A percentile compares a stretch with the other conserved stretches of the same genome.
phyloP scores from a whole-genome alignment of 1,140 invertebrate genomes.

The Lasioglossum albipes region DNA sequence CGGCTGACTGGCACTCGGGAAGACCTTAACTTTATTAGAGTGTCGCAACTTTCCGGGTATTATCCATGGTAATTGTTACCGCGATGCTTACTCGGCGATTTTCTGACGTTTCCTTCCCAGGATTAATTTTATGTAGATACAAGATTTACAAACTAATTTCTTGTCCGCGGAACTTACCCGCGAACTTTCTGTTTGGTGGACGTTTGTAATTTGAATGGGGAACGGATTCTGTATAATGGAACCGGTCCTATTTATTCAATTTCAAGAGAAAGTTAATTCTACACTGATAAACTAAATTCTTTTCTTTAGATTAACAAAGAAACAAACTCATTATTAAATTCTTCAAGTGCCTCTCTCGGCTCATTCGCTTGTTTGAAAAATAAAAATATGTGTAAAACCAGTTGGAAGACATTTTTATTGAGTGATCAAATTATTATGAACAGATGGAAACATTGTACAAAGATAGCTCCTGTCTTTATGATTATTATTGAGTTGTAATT shows the following conservation, averaged over 20 bases:
- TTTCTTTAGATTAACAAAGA: too few relatives aligned
- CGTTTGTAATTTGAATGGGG: slow-evolving; percentile 10
- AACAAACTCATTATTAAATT: too few relatives aligned
- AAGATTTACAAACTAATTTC: slow-evolving; percentile 34
- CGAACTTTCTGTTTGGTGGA: slow-evolving; percentile 27
- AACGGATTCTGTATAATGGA: background rate
- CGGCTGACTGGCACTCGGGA: slow-evolving; percentile 20
- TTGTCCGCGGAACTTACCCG: background rate
- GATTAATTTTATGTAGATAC: slow-evolving; percentile 39
- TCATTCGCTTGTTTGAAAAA: too few relatives aligned
- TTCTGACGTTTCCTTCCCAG: slow-evolving; percentile 5
- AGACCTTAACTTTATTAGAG: slow-evolving; percentile 61
- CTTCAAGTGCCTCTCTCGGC: too few relatives aligned
- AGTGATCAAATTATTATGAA: too few relatives aligned
- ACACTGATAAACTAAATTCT: background rate
- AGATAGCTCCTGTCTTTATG: too few relatives aligned
- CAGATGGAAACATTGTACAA: too few relatives aligned
- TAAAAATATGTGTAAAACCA: too few relatives aligned
- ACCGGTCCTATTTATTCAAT: background rate
- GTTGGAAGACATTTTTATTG: too few relatives aligned
- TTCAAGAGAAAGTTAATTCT: background rate
- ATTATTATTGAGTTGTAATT: too few relatives aligned
- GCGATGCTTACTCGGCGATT: slow-evolving; percentile 37
- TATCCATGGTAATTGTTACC: slow-evolving; percentile 58
- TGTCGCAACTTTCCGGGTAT: slow-evolving; percentile 53